Conservation (phyloP, 2,797 vertebrate genomes). For the Sebastes nivosus region DNA sequence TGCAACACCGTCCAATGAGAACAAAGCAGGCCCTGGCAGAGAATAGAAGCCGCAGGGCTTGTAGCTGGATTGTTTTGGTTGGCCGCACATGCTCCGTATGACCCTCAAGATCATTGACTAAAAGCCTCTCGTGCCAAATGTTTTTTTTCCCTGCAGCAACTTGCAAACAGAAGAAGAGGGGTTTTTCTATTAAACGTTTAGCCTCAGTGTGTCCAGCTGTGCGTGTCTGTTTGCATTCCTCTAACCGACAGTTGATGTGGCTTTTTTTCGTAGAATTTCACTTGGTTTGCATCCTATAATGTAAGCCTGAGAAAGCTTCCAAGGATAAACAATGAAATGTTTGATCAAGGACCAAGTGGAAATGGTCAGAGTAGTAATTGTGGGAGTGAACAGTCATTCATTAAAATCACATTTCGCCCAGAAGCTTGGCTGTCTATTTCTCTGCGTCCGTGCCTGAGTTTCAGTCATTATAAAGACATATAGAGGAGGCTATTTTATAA, state of each 20-base stretch:
- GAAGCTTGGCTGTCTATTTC: slow-evolving; percentile 23
- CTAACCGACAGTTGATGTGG: slow-evolving; percentile 53
- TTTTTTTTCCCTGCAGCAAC: slow-evolving; percentile 30
- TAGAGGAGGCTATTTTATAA: slow-evolving; percentile 15
- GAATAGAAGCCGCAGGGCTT: slow-evolving; percentile 42
- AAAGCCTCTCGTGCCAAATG: slow-evolving; percentile 49
- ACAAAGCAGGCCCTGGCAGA: slow-evolving; percentile 43
- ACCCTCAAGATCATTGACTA: slow-evolving; percentile 67
- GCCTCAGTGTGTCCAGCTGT: slow-evolving; percentile 43
- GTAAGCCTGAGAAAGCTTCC: slow-evolving; percentile 46
- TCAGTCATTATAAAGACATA: slow-evolving; percentile 37
- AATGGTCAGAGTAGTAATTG: slow-evolving; percentile 58
- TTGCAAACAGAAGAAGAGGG: slow-evolving; percentile 38
- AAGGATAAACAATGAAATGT: slow-evolving; percentile 58
- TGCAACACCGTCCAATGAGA: slow-evolving; percentile 42
- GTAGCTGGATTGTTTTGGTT: slow-evolving; percentile 67
- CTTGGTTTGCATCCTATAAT: slow-evolving; percentile 46
- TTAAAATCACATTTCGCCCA: slow-evolving; percentile 49
- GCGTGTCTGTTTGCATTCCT: slow-evolving; percentile 35
- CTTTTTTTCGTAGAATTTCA: slow-evolving; percentile 40
- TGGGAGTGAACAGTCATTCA: slow-evolving; percentile 51
- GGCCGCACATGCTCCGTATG: slow-evolving; percentile 54
- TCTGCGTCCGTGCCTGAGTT: not conserved
- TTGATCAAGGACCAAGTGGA: slow-evolving; percentile 60
- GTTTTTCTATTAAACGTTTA: slow-evolving; percentile 28